phyloP scores from a whole-genome alignment of 2,888 invertebrate species.

The Phengaris alcon region DNA sequence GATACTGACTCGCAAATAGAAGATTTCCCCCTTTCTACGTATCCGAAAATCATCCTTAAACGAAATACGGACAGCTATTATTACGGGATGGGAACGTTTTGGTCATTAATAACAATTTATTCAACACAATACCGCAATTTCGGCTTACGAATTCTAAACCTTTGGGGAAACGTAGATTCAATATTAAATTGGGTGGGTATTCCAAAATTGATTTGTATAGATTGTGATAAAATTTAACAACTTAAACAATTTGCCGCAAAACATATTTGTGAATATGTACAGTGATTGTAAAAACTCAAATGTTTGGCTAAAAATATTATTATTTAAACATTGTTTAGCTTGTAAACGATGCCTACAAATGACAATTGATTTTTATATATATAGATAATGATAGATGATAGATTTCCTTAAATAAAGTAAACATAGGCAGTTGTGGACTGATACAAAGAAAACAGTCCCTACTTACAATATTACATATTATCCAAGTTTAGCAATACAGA shows the following conservation, averaged over 20 bases:
- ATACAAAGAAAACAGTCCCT: not conserved
- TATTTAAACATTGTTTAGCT: no score
- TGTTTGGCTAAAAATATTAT: not conserved
- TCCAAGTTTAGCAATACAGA: slow-evolving; percentile 5
- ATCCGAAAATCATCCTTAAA: slow-evolving; percentile 59
- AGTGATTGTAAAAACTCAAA: not conserved
- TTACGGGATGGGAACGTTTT: slow-evolving; percentile 65
- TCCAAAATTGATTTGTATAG: slow-evolving; percentile 70
- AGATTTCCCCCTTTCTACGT: slow-evolving; percentile 42
- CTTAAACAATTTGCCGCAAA: slow-evolving; percentile 25
- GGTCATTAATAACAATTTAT: slow-evolving; percentile 79
- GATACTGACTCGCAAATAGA: slow-evolving; percentile 42
- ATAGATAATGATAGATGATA: not conserved
- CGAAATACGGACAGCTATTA: slow-evolving; percentile 64
- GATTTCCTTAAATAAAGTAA: not conserved
- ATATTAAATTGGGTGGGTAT: slow-evolving; percentile 62
- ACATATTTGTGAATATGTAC: not conserved
- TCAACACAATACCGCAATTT: slow-evolving; percentile 74
- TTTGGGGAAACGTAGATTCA: slow-evolving; percentile 72
- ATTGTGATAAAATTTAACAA: slow-evolving; percentile 42
- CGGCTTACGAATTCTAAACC: slow-evolving; percentile 63
- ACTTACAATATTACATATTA: not conserved
- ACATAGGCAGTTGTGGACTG: not conserved
- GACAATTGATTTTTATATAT: no score
- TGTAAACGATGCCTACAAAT: no score